Evolutionary conservation across 37 sponge, comb jelly and placozoan genomes (phyloP).

Genomic region (Bolinopsis microptera): DNA sequence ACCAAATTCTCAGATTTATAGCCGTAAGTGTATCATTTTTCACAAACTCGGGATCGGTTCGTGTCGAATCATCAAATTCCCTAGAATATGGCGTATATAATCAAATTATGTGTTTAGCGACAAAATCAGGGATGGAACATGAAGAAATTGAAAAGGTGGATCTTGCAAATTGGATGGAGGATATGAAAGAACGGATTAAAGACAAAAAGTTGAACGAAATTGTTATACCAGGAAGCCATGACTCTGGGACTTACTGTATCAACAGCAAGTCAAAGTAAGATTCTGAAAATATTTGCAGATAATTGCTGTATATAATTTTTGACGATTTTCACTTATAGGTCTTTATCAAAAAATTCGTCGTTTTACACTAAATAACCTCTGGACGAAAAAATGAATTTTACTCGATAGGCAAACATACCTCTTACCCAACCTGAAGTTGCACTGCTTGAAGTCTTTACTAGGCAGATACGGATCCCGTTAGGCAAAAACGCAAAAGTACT

Average conservation of each 20-base stretch:
- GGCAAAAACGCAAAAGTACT: neutral
- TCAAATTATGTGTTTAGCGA: no score
- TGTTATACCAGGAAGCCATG: conserved; percentile 49
- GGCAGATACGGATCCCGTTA: neutral
- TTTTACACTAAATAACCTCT: no score
- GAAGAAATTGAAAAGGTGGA: neutral
- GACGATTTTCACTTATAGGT: no score
- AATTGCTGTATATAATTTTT: no score
- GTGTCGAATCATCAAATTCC: no score
- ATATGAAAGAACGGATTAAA: neutral
- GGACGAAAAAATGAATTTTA: neutral
- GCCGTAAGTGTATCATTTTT: no score
- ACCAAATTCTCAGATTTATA: no score
- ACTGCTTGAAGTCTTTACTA: conserved; percentile 19
- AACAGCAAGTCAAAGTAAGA: conserved; percentile 12
- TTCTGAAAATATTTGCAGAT: no score
- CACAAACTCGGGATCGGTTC: no score
- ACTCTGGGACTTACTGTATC: conserved; percentile 60
- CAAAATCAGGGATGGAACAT: no score
- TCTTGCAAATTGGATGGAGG: conserved; percentile 48
- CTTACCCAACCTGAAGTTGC: neutral
- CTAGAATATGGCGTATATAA: no score
- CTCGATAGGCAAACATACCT: conserved; percentile 12
- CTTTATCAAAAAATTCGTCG: no score
- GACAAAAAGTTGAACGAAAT: conserved; percentile 41